Conservation (phyloP, 1,140 invertebrate species). For the Polypedilum pembai region DNA sequence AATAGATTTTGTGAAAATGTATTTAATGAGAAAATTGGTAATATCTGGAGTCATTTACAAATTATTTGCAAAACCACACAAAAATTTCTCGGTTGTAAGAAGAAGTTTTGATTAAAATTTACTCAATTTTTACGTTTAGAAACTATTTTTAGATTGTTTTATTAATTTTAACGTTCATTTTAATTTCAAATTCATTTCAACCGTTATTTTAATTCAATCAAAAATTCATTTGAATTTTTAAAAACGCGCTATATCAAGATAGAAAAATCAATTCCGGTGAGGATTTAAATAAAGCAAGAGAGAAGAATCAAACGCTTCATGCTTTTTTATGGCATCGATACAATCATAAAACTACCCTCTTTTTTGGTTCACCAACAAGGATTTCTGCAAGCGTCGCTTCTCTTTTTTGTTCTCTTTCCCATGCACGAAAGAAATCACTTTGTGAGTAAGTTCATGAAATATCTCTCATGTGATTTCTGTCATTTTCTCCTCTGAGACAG, state of each 20-base stretch:
- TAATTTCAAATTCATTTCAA: no score
- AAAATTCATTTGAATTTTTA: not conserved
- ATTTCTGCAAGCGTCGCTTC: not conserved
- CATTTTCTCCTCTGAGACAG: not conserved
- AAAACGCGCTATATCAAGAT: not conserved
- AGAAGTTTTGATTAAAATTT: no score
- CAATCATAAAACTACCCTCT: slow-evolving; percentile 23
- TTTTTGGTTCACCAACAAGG: slow-evolving; percentile 24
- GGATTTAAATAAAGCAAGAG: slow-evolving; percentile 10
- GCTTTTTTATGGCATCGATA: slow-evolving; percentile 28
- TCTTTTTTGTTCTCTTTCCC: not conserved
- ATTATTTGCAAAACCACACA: no score
- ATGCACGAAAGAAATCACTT: not conserved
- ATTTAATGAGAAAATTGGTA: no score
- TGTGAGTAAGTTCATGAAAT: not conserved
- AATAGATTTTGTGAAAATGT: no score
- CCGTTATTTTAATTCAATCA: no score
- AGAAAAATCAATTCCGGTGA: slow-evolving; percentile 20
- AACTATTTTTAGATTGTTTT: no score
- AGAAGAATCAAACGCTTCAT: slow-evolving; percentile 19
- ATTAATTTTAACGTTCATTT: no score
- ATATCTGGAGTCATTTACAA: no score
- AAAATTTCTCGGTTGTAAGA: no score
- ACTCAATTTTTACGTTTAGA: no score
- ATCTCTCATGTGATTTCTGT: slow-evolving; percentile 12